phyloP scores from a whole-genome alignment of 1,140 invertebrate genomes.

The Cheumatopsyche charites region DNA sequence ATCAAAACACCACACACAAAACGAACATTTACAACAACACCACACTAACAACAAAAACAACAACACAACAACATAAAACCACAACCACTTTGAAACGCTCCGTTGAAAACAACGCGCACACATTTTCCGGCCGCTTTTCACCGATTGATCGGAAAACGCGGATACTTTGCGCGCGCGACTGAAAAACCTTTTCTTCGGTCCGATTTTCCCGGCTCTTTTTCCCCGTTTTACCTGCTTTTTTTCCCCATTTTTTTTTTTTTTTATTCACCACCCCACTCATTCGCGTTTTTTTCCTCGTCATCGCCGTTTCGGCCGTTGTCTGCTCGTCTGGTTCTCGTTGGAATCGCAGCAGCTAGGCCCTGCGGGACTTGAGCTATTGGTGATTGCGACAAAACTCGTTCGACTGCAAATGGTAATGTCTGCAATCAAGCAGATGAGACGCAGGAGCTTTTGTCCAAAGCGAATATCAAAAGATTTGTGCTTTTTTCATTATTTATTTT shows the following conservation, averaged over 20 bases:
- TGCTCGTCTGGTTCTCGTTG: neutral
- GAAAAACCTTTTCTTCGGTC: neutral
- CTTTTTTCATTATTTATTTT: too few relatives aligned
- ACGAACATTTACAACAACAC: neutral
- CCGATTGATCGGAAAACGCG: slow-evolving; percentile 31
- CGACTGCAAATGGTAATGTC: slow-evolving; percentile 35
- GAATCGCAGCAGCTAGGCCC: slow-evolving; percentile 5
- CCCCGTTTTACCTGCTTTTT: neutral
- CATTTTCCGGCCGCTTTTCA: slow-evolving; percentile 4
- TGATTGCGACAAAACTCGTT: slow-evolving; percentile 38
- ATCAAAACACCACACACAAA: neutral
- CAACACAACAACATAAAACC: neutral
- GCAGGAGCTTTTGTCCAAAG: neutral
- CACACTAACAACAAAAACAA: neutral
- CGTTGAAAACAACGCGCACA: neutral
- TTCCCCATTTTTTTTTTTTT: neutral
- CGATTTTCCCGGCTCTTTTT: neutral
- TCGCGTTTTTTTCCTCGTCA: neutral
- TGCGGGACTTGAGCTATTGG: slow-evolving; percentile 25
- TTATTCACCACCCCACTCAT: too few relatives aligned
- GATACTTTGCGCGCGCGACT: slow-evolving; percentile 20
- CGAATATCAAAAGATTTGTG: slow-evolving; percentile 27
- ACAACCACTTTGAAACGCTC: neutral
- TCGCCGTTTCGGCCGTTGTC: neutral
- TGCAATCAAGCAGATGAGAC: slow-evolving; percentile 38